Conservation (phyloP, 2,797 vertebrate genomes). For the Loriculus beryllinus region DNA sequence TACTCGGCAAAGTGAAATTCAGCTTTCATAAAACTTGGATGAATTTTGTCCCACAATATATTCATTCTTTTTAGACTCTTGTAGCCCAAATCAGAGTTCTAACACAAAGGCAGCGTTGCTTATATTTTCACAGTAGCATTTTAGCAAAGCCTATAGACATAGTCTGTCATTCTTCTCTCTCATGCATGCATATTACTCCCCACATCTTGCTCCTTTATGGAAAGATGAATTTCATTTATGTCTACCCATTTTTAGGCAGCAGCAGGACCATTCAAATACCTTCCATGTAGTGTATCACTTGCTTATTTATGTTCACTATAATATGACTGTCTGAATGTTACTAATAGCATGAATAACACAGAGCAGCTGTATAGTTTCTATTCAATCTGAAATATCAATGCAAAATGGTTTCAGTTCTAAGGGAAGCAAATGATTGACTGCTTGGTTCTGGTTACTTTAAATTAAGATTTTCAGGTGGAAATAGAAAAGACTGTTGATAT, state of each 20-base stretch:
- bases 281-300: not conserved
- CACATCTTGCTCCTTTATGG: not conserved
- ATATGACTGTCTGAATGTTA: not conserved
- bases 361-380: not conserved
- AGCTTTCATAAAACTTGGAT: not conserved
- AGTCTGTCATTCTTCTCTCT: not conserved
- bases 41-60: not conserved
- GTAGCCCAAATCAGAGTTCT: not conserved
- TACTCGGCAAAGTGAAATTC: not conserved
- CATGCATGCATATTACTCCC: not conserved
- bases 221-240: not conserved
- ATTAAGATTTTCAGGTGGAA: constrained; percentile 29
- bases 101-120: not conserved
- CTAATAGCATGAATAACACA: not conserved
- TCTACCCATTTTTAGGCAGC: not conserved
- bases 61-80: not conserved
- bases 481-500: constrained; percentile 20
- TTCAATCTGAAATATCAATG: not conserved
- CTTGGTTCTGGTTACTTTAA: constrained; percentile 12
- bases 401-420: not conserved
- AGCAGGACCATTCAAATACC: not conserved
- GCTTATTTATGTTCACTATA: rapidly evolving
- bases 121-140: not conserved
- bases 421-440: not conserved
- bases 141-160: not conserved